Evolutionary conservation across 2,888 invertebrate genomes (phyloP).

Genomic region (Hypselothyrea guttata): DNA sequence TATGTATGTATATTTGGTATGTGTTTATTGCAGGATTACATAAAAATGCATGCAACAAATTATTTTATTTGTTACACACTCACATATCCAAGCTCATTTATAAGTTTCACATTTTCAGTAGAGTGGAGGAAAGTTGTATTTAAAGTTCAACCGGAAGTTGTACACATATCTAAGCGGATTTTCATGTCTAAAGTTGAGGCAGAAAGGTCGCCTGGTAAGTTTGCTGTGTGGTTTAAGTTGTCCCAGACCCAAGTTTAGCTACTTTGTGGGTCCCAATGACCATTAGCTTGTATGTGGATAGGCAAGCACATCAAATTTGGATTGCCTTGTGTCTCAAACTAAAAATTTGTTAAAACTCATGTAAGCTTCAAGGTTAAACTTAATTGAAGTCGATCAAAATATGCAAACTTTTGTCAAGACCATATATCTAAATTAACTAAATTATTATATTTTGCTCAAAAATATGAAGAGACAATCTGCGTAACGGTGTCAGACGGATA

Average conservation of each 20-base stretch:
- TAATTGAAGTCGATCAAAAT: slow-evolving; percentile 1
- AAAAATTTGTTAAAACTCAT: slow-evolving; percentile 9
- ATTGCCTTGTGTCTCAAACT: slow-evolving; percentile 16
- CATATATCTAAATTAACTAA: not conserved
- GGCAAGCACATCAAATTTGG: slow-evolving; percentile 23
- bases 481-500: no score
- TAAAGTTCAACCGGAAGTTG: slow-evolving; percentile 50
- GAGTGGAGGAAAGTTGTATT: slow-evolving; percentile 1
- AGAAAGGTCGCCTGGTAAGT: slow-evolving; percentile 28
- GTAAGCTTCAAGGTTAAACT: not conserved
- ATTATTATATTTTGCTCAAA: no score
- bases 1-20: no score
- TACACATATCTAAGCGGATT: slow-evolving; percentile 69
- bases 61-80: slow-evolving; percentile 54
- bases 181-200: slow-evolving; percentile 41
- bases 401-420: not conserved
- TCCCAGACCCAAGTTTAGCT: slow-evolving; percentile 22
- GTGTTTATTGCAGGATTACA: no score
- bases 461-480: no score
- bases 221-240: slow-evolving; percentile 28
- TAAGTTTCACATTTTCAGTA: slow-evolving; percentile 46
- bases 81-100: slow-evolving; percentile 65
- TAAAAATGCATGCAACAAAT: slow-evolving; percentile 50
- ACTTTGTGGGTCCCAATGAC: slow-evolving; percentile 58
- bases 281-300: slow-evolving; percentile 39